A percentile compares a stretch with the other conserved stretches of the same genome.
These are phyloP conservation scores for Scyliorhinus canicula DNA, from an alignment of 2,797 vertebrate species.

Conservation along the genomic window DNA sequence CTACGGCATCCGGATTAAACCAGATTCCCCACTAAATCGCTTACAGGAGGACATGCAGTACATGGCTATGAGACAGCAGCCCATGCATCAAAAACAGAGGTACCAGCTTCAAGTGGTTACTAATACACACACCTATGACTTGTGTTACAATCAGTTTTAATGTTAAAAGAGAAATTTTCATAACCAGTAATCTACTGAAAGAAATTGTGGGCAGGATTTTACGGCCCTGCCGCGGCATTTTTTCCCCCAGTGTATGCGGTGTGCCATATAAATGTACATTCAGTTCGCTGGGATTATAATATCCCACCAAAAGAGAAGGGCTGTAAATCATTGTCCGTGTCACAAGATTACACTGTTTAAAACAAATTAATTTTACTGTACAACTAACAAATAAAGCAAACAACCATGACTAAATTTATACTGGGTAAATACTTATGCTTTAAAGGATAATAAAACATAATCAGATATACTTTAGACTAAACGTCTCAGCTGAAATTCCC, in stretches of 20 bases:
- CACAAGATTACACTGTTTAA: neutral
- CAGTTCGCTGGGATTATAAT: no score
- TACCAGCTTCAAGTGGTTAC: conserved; percentile 41
- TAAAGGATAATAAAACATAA: neutral
- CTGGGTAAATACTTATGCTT: neutral
- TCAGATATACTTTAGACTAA: neutral
- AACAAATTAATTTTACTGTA: neutral
- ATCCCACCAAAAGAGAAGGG: no score
- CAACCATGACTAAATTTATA: neutral
- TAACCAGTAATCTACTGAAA: neutral
- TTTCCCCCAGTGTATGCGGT: no score
- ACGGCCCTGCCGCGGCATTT: no score
- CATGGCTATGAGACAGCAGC: conserved; percentile 73
- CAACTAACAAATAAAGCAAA: no score
- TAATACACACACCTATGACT: neutral
- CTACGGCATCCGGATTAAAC: conserved; percentile 72
- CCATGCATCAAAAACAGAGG: conserved; percentile 75
- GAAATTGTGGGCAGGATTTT: neutral
- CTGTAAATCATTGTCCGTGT: neutral
- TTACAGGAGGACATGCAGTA: conserved; percentile 75
- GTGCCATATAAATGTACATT: no score
- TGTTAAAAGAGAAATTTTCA: neutral
- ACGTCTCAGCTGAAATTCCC: neutral
- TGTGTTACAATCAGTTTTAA: neutral
- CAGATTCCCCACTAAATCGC: conserved; percentile 71